Evolutionary conservation across 2,113 vertebrate species (phyloP).

Genomic region (Ancistrus triradiatus): DNA sequence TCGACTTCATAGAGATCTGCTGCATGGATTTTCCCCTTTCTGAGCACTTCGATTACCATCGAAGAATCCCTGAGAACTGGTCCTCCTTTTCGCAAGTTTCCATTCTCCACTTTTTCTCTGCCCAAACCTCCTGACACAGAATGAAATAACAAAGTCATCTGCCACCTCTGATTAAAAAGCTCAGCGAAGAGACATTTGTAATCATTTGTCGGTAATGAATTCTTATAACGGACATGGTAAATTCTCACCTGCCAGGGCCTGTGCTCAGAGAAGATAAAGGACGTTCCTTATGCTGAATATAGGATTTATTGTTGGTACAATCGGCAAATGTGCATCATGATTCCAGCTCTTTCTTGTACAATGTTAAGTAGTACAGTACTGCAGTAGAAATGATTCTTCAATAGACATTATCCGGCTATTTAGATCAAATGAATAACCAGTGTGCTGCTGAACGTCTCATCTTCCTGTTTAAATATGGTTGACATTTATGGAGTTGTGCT

Average conservation of each 20-base stretch:
- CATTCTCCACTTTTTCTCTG: constrained; percentile 44
- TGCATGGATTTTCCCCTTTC: constrained; percentile 56
- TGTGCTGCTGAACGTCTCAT: no score
- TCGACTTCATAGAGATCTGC: constrained; percentile 56
- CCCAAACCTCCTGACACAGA: constrained; percentile 40
- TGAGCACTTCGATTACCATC: constrained; percentile 59
- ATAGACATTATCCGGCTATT: no score
- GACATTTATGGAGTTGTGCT: no score
- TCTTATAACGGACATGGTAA: constrained; percentile 41
- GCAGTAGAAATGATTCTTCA: no score
- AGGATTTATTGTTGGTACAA: no score
- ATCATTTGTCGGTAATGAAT: constrained; percentile 56
- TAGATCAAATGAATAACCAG: no score
- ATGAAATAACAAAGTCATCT: constrained; percentile 58
- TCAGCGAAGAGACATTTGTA: constrained; percentile 52
- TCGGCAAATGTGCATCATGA: no score
- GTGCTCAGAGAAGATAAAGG: constrained; percentile 32
- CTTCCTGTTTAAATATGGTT: no score
- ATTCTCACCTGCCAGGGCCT: constrained; percentile 49
- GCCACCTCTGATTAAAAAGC: constrained; percentile 57
- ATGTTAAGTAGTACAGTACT: no score
- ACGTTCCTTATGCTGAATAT: no score
- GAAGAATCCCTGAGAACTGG: constrained; percentile 60
- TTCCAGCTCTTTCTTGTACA: no score
- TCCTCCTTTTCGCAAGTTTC: constrained; percentile 1